Evolutionary conservation across 2,888 invertebrate species (phyloP).

Genomic region (Argyra leucocephala): DNA sequence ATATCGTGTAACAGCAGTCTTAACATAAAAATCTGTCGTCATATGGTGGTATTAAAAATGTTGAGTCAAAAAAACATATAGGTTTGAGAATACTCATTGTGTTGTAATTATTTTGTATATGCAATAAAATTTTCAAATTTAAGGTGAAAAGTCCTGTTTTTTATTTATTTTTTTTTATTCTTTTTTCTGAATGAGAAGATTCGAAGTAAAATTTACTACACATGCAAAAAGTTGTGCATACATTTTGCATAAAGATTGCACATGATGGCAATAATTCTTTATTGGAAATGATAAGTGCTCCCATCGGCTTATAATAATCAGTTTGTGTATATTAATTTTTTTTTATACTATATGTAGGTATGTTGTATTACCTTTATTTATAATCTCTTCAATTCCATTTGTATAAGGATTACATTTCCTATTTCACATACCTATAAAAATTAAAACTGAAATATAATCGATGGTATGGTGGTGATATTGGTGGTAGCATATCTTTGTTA

Average conservation of each 20-base stretch:
- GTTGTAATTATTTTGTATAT: not conserved
- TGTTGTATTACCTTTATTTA: no score
- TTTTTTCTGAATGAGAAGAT: no score
- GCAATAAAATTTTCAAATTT: not conserved
- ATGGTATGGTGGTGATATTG: no score
- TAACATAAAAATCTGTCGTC: not conserved
- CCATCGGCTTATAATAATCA: not conserved
- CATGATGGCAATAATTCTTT: not conserved
- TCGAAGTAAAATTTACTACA: not conserved
- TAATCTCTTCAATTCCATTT: no score
- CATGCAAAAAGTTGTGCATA: no score
- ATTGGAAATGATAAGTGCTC: not conserved
- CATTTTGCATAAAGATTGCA: not conserved
- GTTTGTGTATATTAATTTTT: not conserved
- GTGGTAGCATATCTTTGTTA: no score
- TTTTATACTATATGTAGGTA: no score
- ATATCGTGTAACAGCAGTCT: not conserved
- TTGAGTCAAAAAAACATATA: not conserved
- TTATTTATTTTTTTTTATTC: not conserved
- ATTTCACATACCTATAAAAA: no score
- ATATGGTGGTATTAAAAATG: not conserved
- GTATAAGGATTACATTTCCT: no score
- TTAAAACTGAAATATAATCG: no score
- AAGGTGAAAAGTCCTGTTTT: not conserved
- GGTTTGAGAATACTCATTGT: not conserved